Evolutionary conservation across 64 coral and sea anemone genomes (phyloP), one percentile per base, ranked within the genome.

Genomic region (Astreopora myriophthalma): DNA sequence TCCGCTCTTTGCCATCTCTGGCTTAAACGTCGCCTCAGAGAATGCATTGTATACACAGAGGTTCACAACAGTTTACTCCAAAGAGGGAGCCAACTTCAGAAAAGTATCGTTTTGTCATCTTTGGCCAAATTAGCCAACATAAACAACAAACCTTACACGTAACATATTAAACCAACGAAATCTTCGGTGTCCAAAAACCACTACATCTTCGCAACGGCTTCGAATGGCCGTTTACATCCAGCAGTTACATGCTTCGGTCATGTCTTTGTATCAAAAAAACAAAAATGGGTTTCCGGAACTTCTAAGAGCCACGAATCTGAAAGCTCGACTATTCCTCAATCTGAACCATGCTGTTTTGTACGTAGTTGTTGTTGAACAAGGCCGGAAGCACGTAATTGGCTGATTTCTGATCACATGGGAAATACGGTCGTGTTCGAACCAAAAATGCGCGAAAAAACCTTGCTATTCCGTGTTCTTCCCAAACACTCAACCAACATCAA

Each of bases 11-110:
- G 79, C 79, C 79, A 37, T 82, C 79, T 82, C 31, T 82, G 79
- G 51, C 79, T 82, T 33, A 82, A 63, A 38, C 79, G 79, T 82
- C 79, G 52, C 79, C 52, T 82, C 28, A 82, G 57, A 82, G 79
- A 82, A 33, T 82, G 51, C 79, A 82, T 82, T 62, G 30, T 82
- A 19, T 19, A 60, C 32, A 63, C 34, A 82, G 5, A 62, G 29
- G 28, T 37, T 64, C 4, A 64, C 7, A 10, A 64, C 52, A 82
- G n/a, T 82, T 34, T 63, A 62, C 79, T 63, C 79, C 79, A 64
- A 64, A 64, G 52, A 4, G 52, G 79, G 79, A 82, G 79, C 33
- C 79, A 24, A 82, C 52, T 30, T 64, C 25, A 37, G 29, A 63
- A 63, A 37, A 36, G 79, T 82, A 63, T 63, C 79, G 13, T 64